These are phyloP conservation scores for Allolobophora icterica DNA, from an alignment of 2,888 invertebrate genomes.

Conservation along the genomic window DNA sequence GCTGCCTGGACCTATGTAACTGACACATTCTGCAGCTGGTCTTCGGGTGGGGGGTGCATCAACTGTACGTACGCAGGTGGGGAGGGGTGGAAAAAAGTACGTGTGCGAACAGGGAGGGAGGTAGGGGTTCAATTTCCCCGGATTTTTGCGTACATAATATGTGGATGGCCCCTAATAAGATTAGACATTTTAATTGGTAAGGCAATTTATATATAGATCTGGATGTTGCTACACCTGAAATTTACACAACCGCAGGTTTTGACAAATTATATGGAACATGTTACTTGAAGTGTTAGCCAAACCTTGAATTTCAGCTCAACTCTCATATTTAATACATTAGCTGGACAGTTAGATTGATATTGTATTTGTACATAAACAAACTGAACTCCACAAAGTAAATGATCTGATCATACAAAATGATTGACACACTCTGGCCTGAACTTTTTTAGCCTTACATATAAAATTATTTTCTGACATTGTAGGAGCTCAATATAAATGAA, in stretches of 20 bases:
- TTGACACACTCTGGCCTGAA: background rate
- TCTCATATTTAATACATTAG: background rate
- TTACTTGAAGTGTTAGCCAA: background rate
- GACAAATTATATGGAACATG: background rate
- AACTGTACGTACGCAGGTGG: too few species aligned
- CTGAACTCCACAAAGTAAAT: background rate
- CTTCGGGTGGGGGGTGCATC: too few species aligned
- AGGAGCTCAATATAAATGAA: conserved; percentile 6
- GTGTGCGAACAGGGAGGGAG: too few species aligned
- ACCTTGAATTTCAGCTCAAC: background rate
- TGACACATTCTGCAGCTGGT: too few species aligned
- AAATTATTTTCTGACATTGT: background rate
- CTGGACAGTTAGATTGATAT: background rate
- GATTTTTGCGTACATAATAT: too few species aligned
- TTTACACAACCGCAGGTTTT: background rate
- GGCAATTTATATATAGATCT: background rate
- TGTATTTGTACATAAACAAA: background rate
- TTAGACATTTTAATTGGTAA: background rate
- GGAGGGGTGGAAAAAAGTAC: too few species aligned
- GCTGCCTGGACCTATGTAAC: too few species aligned
- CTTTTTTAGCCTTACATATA: background rate
- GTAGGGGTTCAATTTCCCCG: too few species aligned
- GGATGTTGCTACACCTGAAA: background rate
- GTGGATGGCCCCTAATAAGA: too few species aligned
- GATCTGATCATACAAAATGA: background rate